phyloP scores from a whole-genome alignment of 2,113 vertebrate genomes.

The Rhabdornis inornatus region DNA sequence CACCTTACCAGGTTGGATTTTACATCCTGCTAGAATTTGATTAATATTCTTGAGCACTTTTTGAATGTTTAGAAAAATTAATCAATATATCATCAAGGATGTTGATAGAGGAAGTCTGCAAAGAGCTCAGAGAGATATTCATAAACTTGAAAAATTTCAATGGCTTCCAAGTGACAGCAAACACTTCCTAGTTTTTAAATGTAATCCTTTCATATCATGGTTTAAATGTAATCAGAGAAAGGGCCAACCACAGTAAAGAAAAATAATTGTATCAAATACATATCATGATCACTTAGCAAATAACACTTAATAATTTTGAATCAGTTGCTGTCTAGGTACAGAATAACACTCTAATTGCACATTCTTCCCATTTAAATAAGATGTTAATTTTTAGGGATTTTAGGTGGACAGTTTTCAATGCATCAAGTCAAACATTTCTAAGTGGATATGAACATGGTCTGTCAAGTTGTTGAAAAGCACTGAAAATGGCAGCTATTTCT shows the following conservation, averaged over 20 bases:
- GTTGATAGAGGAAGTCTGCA: background rate
- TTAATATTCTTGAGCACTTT: background rate
- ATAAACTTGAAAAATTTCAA: background rate
- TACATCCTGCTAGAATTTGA: background rate
- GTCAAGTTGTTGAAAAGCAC: background rate
- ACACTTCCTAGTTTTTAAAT: background rate
- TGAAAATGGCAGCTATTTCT: background rate
- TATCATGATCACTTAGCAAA: background rate
- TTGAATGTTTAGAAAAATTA: background rate
- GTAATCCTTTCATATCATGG: background rate
- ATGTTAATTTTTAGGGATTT: background rate
- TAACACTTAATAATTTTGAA: background rate
- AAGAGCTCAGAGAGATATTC: background rate
- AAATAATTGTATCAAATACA: background rate
- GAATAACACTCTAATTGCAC: background rate
- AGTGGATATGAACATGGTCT: background rate
- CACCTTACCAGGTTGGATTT: background rate
- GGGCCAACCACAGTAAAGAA: background rate
- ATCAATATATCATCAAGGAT: background rate
- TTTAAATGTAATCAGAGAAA: background rate
- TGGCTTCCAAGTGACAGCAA: background rate
- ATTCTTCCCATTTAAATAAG: background rate
- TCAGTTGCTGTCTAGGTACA: background rate
- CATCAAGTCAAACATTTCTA: background rate
- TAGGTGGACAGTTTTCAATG: background rate